Base-by-base conservation (phyloP, 2,888 invertebrate genomes). In the Archips xylosteana region DNA sequence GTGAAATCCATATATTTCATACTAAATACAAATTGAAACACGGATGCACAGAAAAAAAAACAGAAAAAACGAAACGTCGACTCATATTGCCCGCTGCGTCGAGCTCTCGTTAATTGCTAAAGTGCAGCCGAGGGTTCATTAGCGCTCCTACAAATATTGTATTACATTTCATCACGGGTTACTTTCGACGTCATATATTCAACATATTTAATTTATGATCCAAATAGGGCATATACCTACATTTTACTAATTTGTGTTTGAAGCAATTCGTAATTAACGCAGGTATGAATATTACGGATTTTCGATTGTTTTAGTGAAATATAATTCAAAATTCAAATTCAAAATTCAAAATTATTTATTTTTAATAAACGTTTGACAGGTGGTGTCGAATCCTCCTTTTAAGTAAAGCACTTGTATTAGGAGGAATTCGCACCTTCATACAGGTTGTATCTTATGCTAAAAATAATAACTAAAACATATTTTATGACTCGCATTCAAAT, bases 41-140 rank as follows among this genome's bases (percentile, higher is more conserved):
- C 1, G 23, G 23, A 23, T 23, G 23, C 23, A 23, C 23, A 23
- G 23, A 23, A 23, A 23, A 23, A 23, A 23, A 0, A 0, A 0
- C 23, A 23, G 23, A 23, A 23, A 1, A 23, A 23, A 23, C 23
- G 23, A 23, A 6, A 6, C 39, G 6, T 57, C 57, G 32, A 10
- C 12, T 23, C 23, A 57, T 57, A 57, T 57, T 12, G 32, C 57
- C 68, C 34, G 60, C 60, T 60, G 63, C 68, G 65, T 68, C 68
- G 72, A 70, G 69, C 54, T 65, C 66, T 45, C 57, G 74, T 70
- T 79, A 81, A 81, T 81, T 80, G 78, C 76, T 71, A 69, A 69
- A 75, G 75, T 72, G 78, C 78, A 78, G 79, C 76, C 77, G 75
- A 74, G 77, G 74, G 77, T 79, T 79, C 79, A 80, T 80, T 81